Evolutionary conservation across 1,140 invertebrate species (phyloP).

Genomic region (Bombus confusus): DNA sequence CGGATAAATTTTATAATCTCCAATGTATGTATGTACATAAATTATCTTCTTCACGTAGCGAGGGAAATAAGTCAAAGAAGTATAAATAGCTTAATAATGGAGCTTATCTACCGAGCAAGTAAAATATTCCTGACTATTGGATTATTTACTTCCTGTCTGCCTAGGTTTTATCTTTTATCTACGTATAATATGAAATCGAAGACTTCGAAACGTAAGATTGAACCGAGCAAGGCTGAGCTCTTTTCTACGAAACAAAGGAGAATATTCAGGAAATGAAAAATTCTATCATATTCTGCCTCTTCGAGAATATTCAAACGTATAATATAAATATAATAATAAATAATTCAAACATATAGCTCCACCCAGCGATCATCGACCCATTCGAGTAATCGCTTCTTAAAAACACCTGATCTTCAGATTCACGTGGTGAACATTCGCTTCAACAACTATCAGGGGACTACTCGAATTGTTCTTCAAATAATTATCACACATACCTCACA

Average conservation of each 20-base stretch:
- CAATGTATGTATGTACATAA: neutral
- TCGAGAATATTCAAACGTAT: too few species aligned
- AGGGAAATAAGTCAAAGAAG: too few species aligned
- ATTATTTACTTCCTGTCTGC: neutral
- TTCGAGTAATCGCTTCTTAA: too few species aligned
- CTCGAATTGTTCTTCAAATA: constrained; percentile 31
- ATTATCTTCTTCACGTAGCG: neutral
- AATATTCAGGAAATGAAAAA: too few species aligned
- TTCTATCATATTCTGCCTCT: too few species aligned
- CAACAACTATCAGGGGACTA: neutral
- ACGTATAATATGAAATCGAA: neutral
- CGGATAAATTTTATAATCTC: neutral
- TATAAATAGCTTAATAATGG: too few species aligned
- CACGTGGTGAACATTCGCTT: neutral
- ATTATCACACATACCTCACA: neutral
- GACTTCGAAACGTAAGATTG: neutral
- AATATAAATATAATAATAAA: too few species aligned
- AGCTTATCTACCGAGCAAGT: too few species aligned
- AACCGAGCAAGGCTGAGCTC: neutral
- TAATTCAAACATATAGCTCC: too few species aligned
- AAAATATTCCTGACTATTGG: neutral
- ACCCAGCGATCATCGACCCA: too few species aligned
- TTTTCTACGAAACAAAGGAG: neutral
- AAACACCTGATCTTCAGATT: neutral
- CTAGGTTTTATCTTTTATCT: too few species aligned